Conservation (phyloP, 2,113 vertebrate genomes). For the Corythoichthys intestinalis region DNA sequence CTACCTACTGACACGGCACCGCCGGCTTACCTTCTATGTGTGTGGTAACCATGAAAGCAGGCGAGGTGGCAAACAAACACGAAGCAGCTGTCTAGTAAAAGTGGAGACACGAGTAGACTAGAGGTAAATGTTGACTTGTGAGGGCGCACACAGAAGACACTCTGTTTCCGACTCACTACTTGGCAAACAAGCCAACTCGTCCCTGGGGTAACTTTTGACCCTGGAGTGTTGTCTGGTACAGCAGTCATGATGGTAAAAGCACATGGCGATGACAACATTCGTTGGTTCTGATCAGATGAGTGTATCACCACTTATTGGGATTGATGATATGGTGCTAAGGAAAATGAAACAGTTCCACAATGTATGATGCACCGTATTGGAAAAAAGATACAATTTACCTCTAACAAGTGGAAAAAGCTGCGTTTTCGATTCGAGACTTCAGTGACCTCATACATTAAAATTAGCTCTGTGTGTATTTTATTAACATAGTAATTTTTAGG, state of each 20-base stretch:
- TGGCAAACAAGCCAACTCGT: constrained; percentile 28
- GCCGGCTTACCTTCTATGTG: constrained; percentile 23
- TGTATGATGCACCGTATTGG: not conserved
- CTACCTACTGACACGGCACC: constrained; percentile 10
- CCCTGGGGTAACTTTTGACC: constrained; percentile 27
- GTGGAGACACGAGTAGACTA: constrained; percentile 45
- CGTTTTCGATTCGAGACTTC: too few species aligned
- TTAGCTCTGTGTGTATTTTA: too few species aligned
- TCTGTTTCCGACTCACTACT: constrained; percentile 34
- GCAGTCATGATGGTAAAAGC: constrained; percentile 8
- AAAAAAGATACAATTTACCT: not conserved
- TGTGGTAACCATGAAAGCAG: constrained; percentile 49
- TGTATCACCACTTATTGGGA: not conserved
- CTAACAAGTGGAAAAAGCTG: too few species aligned
- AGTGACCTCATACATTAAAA: too few species aligned
- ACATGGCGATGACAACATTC: not conserved
- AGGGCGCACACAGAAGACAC: constrained; percentile 44
- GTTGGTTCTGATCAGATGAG: not conserved
- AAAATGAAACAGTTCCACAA: not conserved
- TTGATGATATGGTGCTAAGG: not conserved
- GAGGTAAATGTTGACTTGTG: constrained; percentile 55
- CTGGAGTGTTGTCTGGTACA: constrained; percentile 20
- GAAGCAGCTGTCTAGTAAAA: constrained; percentile 49
- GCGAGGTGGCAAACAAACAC: constrained; percentile 54
- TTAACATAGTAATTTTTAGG: too few species aligned